Base-by-base conservation (phyloP, 2,888 invertebrate genomes). In the Spisula solida region DNA sequence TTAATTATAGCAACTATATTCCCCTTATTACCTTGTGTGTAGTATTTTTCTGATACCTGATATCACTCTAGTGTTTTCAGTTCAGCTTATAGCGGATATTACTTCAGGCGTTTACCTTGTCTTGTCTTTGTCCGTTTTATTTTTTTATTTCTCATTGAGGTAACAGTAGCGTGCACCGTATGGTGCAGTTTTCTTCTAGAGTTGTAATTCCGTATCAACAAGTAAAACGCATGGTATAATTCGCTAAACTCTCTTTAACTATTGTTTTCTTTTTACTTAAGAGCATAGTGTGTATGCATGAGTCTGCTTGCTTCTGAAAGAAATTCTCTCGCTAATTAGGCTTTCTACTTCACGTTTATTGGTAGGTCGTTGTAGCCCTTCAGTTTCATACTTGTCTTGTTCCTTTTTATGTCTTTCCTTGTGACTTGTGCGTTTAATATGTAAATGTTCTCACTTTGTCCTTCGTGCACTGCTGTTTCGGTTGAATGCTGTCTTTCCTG, bases 131-230 rank as follows among this genome's bases (percentile, higher is more conserved):
- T 66, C 25, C 60, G 25, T 14, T 1, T 10, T 66, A 41, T 41
- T 0, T n/a, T 66, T 66, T 66, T 66, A 66, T 66, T 66, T 66
- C 60, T 25, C 60, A 66, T 66, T 66, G 60, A 25, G n/a, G 60
- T 66, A 66, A 66, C 60, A 66, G 10, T n/a, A 66, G 60, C 60
- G 25, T 66, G 60, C 60, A 25, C 25, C 0, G 25, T 66, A 66
- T 66, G 60, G 60, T 25, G 8, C 25, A 66, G 60, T 10, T 25
- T 66, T 66, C 12, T 66, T 10, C 8, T 8, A n/a, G n/a, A n/a
- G n/a, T 66, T 66, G n/a, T 2, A 66, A 12, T 66, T 66, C 25
- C 25, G 25, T 25, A 66, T 66, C 60, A 66, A 66, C n/a, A 25
- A 2, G 10, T 66, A 66, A 25, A n/a, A n/a, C 60, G n/a, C 12